phyloP scores from a whole-genome alignment of 2,797 vertebrate species.

The Enteromius fasciolatus region DNA sequence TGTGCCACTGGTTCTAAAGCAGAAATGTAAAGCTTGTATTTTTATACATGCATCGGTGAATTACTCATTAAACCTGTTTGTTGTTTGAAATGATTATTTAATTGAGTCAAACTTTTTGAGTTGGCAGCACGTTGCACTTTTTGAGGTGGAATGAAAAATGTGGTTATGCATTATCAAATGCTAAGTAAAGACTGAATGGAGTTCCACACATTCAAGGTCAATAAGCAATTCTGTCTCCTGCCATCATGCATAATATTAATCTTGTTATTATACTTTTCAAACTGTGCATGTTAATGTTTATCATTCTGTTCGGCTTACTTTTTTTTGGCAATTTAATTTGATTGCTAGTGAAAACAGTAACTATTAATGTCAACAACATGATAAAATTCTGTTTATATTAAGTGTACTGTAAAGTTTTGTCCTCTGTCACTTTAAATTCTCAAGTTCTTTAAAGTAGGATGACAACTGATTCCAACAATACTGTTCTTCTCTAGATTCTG shows the following conservation, averaged over 20 bases:
- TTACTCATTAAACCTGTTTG: conserved; percentile 13
- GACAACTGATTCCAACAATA: neutral
- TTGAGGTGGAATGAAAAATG: neutral
- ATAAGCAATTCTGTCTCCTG: neutral
- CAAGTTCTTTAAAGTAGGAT: neutral
- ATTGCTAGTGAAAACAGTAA: neutral
- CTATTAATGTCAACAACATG: neutral
- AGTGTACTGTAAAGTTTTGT: neutral
- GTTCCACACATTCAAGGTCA: neutral
- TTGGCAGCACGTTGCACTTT: neutral
- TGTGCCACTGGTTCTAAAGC: neutral
- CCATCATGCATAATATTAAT: neutral
- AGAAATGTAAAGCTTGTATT: neutral
- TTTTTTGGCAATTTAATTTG: neutral
- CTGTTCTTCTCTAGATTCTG: neutral
- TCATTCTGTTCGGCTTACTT: neutral
- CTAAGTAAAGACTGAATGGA: neutral
- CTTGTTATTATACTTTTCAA: neutral
- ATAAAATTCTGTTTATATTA: neutral
- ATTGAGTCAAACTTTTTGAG: neutral
- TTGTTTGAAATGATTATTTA: neutral
- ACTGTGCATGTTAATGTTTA: conserved; percentile 1
- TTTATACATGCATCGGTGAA: neutral
- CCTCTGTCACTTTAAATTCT: neutral
- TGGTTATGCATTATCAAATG: conserved; percentile 1